phyloP scores from a whole-genome alignment of 2,888 invertebrate species.

The Drosophila eohydei region DNA sequence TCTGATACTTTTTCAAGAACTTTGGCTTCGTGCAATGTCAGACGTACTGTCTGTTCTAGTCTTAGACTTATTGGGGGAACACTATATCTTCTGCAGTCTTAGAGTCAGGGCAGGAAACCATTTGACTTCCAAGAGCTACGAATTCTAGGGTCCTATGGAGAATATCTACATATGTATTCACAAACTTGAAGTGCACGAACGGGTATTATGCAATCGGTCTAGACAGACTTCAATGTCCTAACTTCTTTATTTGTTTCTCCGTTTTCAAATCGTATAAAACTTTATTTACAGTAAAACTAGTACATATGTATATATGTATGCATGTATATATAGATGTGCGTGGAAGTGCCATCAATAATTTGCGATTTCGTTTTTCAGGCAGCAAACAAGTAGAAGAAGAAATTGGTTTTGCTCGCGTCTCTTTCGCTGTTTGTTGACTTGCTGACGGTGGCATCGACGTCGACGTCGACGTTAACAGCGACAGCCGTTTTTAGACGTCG shows the following conservation, averaged over 20 bases:
- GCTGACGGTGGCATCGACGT: slow-evolving; percentile 14
- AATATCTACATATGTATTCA: no score
- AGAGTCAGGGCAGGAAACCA: no score
- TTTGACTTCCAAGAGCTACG: no score
- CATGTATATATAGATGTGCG: background rate
- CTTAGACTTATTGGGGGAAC: no score
- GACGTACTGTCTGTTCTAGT: no score
- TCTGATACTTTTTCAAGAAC: no score
- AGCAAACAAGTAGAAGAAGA: slow-evolving; percentile 32
- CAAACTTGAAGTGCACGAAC: no score
- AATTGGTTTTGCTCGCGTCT: slow-evolving; percentile 17
- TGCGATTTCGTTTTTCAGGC: slow-evolving; percentile 32
- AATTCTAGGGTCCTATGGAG: no score
- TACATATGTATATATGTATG: background rate
- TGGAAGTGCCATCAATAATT: slow-evolving; percentile 28
- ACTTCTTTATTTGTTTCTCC: background rate
- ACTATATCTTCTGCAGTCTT: no score
- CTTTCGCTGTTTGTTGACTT: slow-evolving; percentile 41
- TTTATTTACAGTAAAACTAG: background rate
- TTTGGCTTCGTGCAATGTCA: no score
- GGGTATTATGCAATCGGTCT: no score
- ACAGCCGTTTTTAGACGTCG: slow-evolving; percentile 28
- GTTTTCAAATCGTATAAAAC: background rate
- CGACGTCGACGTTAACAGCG: slow-evolving; percentile 13
- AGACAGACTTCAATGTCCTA: no score